Percentiles rank a stretch among this genome's conserved stretches.
Evolutionary conservation across 30 jellyfish, hydroid and myxozoan genomes (phyloP).

Genomic region (Aurelia coerulea): DNA sequence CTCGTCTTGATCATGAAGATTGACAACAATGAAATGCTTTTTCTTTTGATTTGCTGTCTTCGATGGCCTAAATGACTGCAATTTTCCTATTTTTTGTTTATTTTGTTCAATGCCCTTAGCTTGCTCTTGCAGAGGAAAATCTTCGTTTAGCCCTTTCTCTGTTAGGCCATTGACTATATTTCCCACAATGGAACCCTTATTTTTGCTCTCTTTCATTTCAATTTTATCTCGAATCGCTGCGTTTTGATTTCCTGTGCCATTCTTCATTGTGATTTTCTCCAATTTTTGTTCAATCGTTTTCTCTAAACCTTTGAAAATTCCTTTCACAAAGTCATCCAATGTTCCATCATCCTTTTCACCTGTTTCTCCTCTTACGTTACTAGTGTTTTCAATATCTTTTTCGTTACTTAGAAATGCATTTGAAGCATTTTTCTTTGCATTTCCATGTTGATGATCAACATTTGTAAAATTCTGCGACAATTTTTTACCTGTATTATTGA

Average conservation of each 20-base stretch:
- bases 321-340: background rate
- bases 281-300: conserved; percentile 5
- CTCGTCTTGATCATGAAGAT: conserved; percentile 33
- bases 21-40: conserved; percentile 20
- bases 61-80: background rate
- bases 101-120: background rate
- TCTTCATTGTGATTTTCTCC: background rate
- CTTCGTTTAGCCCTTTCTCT: background rate
- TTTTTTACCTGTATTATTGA: too few relatives aligned
- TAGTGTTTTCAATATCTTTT: too few relatives aligned
- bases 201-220: background rate
- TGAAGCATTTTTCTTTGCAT: too few relatives aligned
- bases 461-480: too few relatives aligned
- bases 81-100: background rate
- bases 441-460: too few relatives aligned
- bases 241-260: background rate
- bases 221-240: background rate
- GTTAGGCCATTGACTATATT: background rate
- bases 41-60: background rate
- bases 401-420: too few relatives aligned
- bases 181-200: background rate
- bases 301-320: conserved; percentile 15
- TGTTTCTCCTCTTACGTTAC: too few relatives aligned
- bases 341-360: background rate
- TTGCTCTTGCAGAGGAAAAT: background rate